Conservation (phyloP, 1,140 invertebrate species). For the Trichomalopsis sarcophagae region DNA sequence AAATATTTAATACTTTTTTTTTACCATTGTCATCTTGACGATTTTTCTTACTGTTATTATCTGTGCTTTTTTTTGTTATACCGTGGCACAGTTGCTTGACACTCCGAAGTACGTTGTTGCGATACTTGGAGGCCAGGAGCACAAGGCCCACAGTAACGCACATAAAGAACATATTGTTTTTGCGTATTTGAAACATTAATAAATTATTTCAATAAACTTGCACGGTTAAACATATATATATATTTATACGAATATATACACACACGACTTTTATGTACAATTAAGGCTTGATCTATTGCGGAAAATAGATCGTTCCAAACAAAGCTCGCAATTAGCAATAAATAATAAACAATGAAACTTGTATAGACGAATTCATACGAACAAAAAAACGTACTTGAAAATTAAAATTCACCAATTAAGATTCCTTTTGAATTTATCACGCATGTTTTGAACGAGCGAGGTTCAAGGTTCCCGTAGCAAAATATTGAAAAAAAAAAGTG, state of each 20-base stretch:
- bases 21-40: constrained; percentile 36
- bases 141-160: constrained; percentile 70
- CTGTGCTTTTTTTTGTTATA: constrained; percentile 55
- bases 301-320: constrained; percentile 12
- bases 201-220: constrained; percentile 45
- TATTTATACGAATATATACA: constrained; percentile 14
- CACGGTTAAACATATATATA: constrained; percentile 32
- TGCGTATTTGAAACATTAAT: constrained; percentile 60
- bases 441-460: constrained; percentile 49
- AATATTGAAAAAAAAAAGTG: constrained; percentile 35
- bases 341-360: constrained; percentile 22
- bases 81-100: constrained; percentile 66
- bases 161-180: constrained; percentile 67
- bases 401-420: neutral
- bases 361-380: neutral
- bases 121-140: constrained; percentile 70
- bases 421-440: neutral
- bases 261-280: constrained; percentile 46
- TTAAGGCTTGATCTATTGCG: neutral
- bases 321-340: constrained; percentile 16
- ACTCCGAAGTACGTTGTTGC: constrained; percentile 67
- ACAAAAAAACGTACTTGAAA: constrained; percentile 43
- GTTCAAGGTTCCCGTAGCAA: constrained; percentile 59
- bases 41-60: constrained; percentile 47
- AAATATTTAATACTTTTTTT: constrained; percentile 57